phyloP scores from a whole-genome alignment of 2,113 vertebrate genomes.

The Emydura subglobosa region DNA sequence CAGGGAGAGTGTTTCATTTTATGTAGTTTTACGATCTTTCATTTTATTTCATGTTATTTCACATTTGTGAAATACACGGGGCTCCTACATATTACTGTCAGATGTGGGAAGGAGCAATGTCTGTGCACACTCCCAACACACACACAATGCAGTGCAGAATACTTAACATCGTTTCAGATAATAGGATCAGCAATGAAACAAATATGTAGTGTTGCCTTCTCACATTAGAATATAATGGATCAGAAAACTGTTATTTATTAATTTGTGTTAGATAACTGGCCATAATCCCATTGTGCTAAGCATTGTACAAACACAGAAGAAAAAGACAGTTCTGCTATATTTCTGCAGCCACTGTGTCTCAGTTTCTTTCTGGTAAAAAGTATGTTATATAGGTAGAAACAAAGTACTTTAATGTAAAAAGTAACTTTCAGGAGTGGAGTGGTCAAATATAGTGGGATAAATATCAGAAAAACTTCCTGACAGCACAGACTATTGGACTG shows the following conservation, averaged over 20 bases:
- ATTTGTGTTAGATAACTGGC: background rate
- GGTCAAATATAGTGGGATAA: background rate
- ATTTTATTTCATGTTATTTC: background rate
- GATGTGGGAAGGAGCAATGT: background rate
- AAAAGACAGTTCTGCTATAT: background rate
- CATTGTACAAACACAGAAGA: background rate
- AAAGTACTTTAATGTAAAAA: background rate
- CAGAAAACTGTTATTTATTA: background rate
- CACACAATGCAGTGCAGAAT: background rate
- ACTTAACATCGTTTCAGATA: background rate
- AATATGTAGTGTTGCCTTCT: constrained; percentile 52
- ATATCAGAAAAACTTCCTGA: background rate
- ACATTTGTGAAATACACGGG: background rate
- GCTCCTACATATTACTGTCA: background rate
- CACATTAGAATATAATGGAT: background rate
- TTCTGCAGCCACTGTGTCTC: background rate
- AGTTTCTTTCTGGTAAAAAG: background rate
- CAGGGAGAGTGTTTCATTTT: background rate
- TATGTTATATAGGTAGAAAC: background rate
- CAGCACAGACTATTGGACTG: rapidly evolving
- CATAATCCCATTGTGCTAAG: background rate
- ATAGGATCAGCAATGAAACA: constrained; percentile 7
- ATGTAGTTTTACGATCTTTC: background rate
- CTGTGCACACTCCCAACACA: background rate
- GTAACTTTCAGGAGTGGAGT: background rate